These are phyloP conservation scores for Diarsia brunnea DNA, from an alignment of 2,888 invertebrate genomes.

Conservation along the genomic window DNA sequence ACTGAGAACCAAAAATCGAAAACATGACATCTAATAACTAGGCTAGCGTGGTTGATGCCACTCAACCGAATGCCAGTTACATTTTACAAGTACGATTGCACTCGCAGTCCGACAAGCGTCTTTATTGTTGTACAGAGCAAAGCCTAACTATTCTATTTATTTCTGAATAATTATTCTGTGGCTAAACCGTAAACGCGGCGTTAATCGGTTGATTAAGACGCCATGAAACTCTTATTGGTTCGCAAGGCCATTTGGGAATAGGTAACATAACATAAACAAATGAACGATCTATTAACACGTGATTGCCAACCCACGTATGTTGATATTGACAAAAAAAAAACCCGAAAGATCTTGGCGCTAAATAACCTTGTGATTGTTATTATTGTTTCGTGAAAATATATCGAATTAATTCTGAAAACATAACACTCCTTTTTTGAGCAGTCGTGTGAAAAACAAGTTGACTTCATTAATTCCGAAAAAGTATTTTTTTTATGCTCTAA, in stretches of 20 bases:
- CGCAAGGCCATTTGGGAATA: slow-evolving; percentile 11
- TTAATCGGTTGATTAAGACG: slow-evolving; percentile 43
- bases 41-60: too few relatives aligned
- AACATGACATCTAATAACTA: too few relatives aligned
- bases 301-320: neutral
- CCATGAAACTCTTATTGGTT: slow-evolving; percentile 36
- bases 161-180: neutral
- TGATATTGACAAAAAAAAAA: neutral
- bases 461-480: neutral
- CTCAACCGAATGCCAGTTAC: neutral
- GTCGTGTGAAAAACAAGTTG: too few relatives aligned
- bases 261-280: neutral
- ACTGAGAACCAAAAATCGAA: neutral
- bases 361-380: neutral
- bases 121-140: neutral
- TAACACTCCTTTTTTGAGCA: too few relatives aligned
- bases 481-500: neutral
- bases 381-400: neutral
- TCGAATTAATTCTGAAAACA: too few relatives aligned
- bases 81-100: too few relatives aligned
- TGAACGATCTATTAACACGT: neutral
- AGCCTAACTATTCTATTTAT: neutral
- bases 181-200: neutral
- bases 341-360: neutral
- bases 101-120: too few relatives aligned